A percentile compares a stretch with the other conserved stretches of the same genome.
Evolutionary conservation across 2,888 invertebrate species (phyloP).

Genomic region (Amphipyra tragopoginis): DNA sequence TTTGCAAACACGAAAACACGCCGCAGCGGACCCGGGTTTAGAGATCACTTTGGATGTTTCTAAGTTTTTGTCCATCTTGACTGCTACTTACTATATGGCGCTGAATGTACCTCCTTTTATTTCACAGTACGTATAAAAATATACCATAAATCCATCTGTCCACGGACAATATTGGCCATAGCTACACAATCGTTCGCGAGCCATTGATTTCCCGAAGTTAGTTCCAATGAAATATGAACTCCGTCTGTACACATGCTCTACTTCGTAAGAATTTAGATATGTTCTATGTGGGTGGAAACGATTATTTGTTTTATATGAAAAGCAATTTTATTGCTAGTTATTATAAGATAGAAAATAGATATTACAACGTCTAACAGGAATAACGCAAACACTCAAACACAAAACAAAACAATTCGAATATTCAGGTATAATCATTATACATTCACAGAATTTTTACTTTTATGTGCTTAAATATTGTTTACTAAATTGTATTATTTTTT

Average conservation of each 20-base stretch:
- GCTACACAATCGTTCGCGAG: slow-evolving; percentile 36
- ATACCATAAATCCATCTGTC: slow-evolving; percentile 38
- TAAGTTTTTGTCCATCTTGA: no score
- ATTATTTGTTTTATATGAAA: slow-evolving; percentile 17
- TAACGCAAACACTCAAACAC: no score
- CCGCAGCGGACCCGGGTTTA: no score
- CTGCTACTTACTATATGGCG: no score
- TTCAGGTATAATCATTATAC: no score
- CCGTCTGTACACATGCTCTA: slow-evolving; percentile 28
- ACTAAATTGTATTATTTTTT: no score
- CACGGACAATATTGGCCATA: slow-evolving; percentile 51
- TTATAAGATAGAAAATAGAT: not conserved
- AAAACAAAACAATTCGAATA: no score
- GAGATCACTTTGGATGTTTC: no score
- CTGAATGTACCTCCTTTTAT: not conserved
- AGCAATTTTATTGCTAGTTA: not conserved
- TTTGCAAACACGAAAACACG: no score
- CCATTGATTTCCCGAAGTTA: slow-evolving; percentile 56
- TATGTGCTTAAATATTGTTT: no score
- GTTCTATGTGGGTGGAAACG: slow-evolving; percentile 4
- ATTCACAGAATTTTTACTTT: no score
- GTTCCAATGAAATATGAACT: slow-evolving; percentile 54
- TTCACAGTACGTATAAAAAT: not conserved
- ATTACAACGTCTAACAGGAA: no score
- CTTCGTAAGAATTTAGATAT: slow-evolving; percentile 34